Evolutionary conservation across 2,113 vertebrate species (phyloP), one percentile per base, ranked within the genome.

Genomic region (Platichthys stellatus): DNA sequence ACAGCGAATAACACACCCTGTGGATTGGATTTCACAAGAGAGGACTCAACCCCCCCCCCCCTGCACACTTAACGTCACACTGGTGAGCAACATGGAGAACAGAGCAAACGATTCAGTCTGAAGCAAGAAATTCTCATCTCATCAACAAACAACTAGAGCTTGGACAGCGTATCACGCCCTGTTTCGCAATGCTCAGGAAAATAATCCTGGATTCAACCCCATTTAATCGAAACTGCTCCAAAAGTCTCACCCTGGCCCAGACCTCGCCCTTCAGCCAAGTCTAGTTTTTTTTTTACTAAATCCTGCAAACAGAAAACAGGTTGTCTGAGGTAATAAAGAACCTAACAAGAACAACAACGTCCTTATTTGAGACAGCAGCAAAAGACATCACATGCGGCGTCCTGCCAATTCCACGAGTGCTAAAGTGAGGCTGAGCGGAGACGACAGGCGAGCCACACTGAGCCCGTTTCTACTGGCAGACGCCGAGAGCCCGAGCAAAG

Each of bases 81-180:
- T 54, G 17, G 53, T 67, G 72, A 75, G 67, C n/a, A 59, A 61
- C 26, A 12, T 11, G 40, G 13, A 35, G 31, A 72, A 73, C 60
- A 68, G 59, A 51, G 28, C 28, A 63, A 78, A 72, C 51, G 45
- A 51, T 74, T 80, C 67, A 80, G 45, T 15, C 40, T 64, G 49
- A 72, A 35, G 47, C 54, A 14, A 51, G 58, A 64, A 31, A 45
- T 31, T 7, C 26, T n/a, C 61, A 78, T 72, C 69, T 79, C 3
- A 11, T 63, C 69, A 23, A 40, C 57, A 56, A 51, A 65, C 53
- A 78, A 54, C 15, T 20, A 17, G 20, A 62, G 15, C 40, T 43
- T 31, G 31, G 31, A 31, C 5, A 31, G 31, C 31, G 31, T 31
- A 7, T 31, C 31, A 7, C 31, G 31, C 31, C 31, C 31, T 7